phyloP scores from a whole-genome alignment of 1,140 invertebrate genomes.

The Adoxophyes honmai region DNA sequence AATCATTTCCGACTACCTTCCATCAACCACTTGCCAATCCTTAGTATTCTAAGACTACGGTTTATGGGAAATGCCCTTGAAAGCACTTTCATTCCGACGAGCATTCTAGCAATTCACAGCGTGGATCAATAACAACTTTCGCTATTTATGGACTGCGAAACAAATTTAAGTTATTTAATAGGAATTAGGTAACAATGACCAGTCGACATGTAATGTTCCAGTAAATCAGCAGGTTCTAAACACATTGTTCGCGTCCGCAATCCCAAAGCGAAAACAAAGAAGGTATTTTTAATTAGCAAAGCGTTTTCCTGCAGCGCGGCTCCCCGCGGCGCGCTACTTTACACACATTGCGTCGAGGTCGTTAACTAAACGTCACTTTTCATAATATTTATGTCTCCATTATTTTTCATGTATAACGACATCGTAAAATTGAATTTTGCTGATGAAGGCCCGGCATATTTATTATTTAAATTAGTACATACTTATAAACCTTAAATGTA shows the following conservation, averaged over 20 bases:
- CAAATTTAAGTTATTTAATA: not conserved
- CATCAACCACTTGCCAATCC: slow-evolving; percentile 18
- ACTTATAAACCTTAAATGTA: slow-evolving; percentile 12
- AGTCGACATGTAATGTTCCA: slow-evolving; percentile 18
- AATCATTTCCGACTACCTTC: slow-evolving; percentile 26
- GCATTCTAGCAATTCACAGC: no score
- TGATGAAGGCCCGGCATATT: slow-evolving; percentile 27
- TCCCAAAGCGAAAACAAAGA: slow-evolving; percentile 55
- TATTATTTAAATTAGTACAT: slow-evolving; percentile 15
- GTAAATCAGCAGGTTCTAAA: slow-evolving; percentile 27
- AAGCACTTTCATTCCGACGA: not conserved
- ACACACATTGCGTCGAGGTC: slow-evolving; percentile 55
- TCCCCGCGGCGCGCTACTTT: slow-evolving; percentile 61
- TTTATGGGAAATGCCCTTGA: not conserved
- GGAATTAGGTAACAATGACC: not conserved
- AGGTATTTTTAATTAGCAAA: slow-evolving; percentile 64
- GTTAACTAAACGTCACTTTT: slow-evolving; percentile 72
- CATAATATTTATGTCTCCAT: slow-evolving; percentile 72
- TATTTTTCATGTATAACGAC: slow-evolving; percentile 65
- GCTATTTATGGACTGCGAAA: no score
- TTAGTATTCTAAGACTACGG: not conserved
- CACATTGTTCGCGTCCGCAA: slow-evolving; percentile 53
- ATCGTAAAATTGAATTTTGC: slow-evolving; percentile 53
- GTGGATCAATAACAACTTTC: no score
- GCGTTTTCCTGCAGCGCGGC: slow-evolving; percentile 42